Conservation (phyloP, 2,888 invertebrate species). For the Aleiodes alternator region DNA sequence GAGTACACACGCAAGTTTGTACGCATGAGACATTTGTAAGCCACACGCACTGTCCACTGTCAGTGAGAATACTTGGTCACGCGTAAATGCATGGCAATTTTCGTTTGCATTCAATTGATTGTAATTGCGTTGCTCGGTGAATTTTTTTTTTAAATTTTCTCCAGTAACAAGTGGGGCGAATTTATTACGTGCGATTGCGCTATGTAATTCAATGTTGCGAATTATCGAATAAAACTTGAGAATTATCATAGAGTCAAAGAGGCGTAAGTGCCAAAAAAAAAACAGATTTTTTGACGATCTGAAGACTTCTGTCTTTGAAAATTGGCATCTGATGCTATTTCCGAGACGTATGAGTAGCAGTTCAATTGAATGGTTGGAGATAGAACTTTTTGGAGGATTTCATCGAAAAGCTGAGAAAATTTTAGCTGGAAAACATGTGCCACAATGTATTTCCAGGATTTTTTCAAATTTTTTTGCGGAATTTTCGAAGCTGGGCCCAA, state of each 20-base stretch:
- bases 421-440: too few relatives aligned
- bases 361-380: too few relatives aligned
- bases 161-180: neutral
- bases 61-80: constrained; percentile 20
- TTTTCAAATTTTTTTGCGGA: too few relatives aligned
- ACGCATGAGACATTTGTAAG: constrained; percentile 45
- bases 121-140: constrained; percentile 39
- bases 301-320: too few relatives aligned
- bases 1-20: constrained; percentile 22
- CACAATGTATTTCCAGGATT: too few relatives aligned
- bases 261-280: too few relatives aligned
- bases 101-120: constrained; percentile 42
- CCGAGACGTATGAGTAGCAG: too few relatives aligned
- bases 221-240: neutral
- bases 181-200: constrained; percentile 8
- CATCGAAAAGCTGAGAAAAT: too few relatives aligned
- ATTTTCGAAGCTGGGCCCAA: too few relatives aligned
- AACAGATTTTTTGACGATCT: too few relatives aligned
- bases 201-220: constrained; percentile 7
- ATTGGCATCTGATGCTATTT: too few relatives aligned
- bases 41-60: constrained; percentile 41
- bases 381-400: too few relatives aligned
- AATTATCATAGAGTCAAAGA: neutral
- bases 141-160: neutral
- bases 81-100: constrained; percentile 47